Percentiles rank a stretch among this genome's conserved stretches.
phyloP scores from a whole-genome alignment of 2,888 invertebrate genomes.

The Zelleria hepariella region DNA sequence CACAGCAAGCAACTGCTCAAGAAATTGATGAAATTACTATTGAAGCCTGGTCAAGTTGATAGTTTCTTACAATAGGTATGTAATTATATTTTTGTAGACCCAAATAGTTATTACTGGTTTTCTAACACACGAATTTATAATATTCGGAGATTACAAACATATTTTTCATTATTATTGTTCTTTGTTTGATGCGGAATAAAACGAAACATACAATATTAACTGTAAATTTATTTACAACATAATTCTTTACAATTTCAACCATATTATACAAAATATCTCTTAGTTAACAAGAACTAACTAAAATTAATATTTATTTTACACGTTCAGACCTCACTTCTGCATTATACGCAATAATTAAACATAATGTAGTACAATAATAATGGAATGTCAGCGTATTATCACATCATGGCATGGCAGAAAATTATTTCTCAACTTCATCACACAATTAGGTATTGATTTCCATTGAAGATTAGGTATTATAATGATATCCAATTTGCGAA shows the following conservation, averaged over 20 bases:
- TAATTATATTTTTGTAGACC: too few species aligned
- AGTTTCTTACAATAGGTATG: not conserved
- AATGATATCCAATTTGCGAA: not conserved
- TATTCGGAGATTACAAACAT: not conserved
- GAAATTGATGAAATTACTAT: conserved; percentile 56
- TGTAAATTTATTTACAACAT: conserved; percentile 69
- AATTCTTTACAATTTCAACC: conserved; percentile 69
- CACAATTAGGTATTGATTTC: conserved; percentile 13
- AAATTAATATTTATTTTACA: conserved; percentile 55
- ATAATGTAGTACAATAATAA: conserved; percentile 29
- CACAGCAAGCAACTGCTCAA: conserved; percentile 41
- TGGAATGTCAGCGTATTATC: conserved; percentile 58
- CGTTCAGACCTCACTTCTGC: conserved; percentile 61
- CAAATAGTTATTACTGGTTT: too few species aligned
- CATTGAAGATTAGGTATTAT: not conserved
- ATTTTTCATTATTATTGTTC: not conserved
- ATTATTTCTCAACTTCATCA: conserved; percentile 25
- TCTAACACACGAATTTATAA: not conserved
- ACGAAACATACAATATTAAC: conserved; percentile 38
- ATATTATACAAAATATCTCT: conserved; percentile 70
- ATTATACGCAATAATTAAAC: conserved; percentile 41
- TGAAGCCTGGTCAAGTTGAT: not conserved
- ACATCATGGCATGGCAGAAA: conserved; percentile 59
- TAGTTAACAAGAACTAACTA: conserved; percentile 58
- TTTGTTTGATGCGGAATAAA: conserved; percentile 18